Percentiles rank a stretch among this genome's conserved stretches.
Conservation (phyloP, 2,888 invertebrate genomes). For the Cyclophora albipunctata region DNA sequence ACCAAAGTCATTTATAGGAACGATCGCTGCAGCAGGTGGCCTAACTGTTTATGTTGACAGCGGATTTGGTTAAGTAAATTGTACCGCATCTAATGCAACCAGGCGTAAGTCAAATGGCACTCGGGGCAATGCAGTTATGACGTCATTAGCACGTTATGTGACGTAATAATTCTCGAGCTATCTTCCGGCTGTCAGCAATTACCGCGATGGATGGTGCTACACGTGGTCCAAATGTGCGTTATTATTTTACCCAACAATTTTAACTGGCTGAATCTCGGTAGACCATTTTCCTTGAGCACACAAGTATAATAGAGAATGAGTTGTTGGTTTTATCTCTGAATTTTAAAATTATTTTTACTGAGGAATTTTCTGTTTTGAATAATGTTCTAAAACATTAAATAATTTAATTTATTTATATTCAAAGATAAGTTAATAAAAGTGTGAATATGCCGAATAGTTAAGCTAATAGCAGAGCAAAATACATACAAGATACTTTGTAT, state of each 20-base stretch:
- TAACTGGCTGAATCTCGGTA: slow-evolving; percentile 21
- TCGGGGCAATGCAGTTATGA: slow-evolving; percentile 67
- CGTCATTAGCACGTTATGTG: slow-evolving; percentile 71
- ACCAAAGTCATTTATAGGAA: slow-evolving; percentile 19
- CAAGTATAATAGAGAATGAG: not conserved
- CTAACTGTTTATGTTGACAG: slow-evolving; percentile 32
- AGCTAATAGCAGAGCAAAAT: too few relatives aligned
- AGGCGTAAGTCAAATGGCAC: slow-evolving; percentile 43
- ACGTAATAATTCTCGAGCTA: slow-evolving; percentile 65
- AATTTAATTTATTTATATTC: not conserved
- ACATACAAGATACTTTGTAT: too few relatives aligned
- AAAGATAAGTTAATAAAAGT: not conserved
- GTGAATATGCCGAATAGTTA: not conserved
- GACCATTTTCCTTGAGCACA: slow-evolving; percentile 10
- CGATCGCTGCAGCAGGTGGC: slow-evolving; percentile 23
- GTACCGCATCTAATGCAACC: slow-evolving; percentile 16
- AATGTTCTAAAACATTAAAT: not conserved
- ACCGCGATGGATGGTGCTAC: slow-evolving; percentile 55
- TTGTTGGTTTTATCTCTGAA: too few relatives aligned
- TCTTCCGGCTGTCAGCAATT: slow-evolving; percentile 69
- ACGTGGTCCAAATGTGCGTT: slow-evolving; percentile 53
- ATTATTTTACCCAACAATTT: slow-evolving; percentile 36
- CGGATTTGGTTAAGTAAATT: slow-evolving; percentile 30
- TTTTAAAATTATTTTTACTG: too few relatives aligned
- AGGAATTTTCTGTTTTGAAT: not conserved